phyloP scores from a whole-genome alignment of 37 sponge, comb jelly and placozoan species.

The Amphimedon queenslandica region DNA sequence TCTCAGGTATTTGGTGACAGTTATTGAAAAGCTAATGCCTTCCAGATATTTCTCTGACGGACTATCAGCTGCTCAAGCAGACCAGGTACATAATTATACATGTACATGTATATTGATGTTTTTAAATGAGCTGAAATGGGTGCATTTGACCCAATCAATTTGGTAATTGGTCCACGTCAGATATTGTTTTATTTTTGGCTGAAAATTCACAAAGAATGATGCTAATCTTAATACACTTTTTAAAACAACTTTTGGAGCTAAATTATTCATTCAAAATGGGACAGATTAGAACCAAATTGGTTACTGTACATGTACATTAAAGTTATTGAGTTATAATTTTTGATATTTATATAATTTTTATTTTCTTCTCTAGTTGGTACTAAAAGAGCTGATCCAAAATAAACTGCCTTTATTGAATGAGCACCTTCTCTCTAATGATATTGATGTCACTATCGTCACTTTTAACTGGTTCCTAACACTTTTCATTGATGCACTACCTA shows the following conservation, averaged over 20 bases:
- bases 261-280: no score
- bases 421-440: conserved; percentile 35
- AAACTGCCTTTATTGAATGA: conserved; percentile 36
- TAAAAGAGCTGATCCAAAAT: conserved; percentile 39
- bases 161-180: no score
- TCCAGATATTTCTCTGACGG: conserved; percentile 37
- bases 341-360: no score
- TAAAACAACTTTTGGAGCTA: no score
- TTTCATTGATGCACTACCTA: conserved; percentile 71
- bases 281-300: no score
- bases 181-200: not conserved
- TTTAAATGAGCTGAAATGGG: not conserved
- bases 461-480: conserved; percentile 79
- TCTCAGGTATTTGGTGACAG: conserved; percentile 49
- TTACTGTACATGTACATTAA: no score
- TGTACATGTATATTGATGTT: no score
- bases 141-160: not conserved
- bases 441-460: conserved; percentile 61
- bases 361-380: conserved; percentile 34
- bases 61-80: conserved; percentile 64
- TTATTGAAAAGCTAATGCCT: conserved; percentile 61
- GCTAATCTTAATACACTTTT: not conserved
- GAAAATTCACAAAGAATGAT: not conserved
- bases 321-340: no score
- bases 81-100: no score